Base-by-base conservation (phyloP, 2,888 invertebrate species). In the Plagiodera versicolora region DNA sequence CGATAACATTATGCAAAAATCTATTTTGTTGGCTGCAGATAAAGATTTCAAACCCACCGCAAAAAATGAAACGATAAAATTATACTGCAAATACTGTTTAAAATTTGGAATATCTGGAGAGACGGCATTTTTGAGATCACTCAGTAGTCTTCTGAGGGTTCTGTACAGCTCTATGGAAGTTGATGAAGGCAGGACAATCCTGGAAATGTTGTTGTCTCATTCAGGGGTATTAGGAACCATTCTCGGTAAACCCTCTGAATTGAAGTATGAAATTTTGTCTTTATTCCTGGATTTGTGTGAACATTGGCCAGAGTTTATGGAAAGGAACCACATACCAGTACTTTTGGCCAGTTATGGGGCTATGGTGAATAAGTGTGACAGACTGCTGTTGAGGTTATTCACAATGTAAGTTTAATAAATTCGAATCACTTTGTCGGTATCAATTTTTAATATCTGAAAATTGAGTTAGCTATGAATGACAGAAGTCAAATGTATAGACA, bases 311-410 rank as follows among this genome's bases (percentile, higher is more conserved):
- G 80, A 84, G 0, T 81, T 88, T 0, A 87, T 93, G 84, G 83
- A 86, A 68, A 74, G 84, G 1, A 83, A 83, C 55, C 92, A 94
- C 69, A 83, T 94, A 56, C 89, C 92, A 0, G 83, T 93, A 0
- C 86, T 90, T 67, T 81, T 95, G 60, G 89, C 92, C 9, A 86
- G 92, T 0, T 95, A 94, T 73, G 86, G 86, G 66, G 94, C 90
- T 0, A 89, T 90, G 0, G 82, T 90, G 45, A 84, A 83, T 48
- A 80, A 83, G 9, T 84, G 87, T 56, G 95, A 95, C 79, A 87
- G 89, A 67, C 83, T 87, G 20, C 83, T 92, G 50, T 79, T 91
- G 61, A 81, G 85, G 52, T 82, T 93, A 64, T 91, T 79, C 90
- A 94, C 80, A 81, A 80, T 61, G 86, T 86, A 73, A 87, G 87